Conservation (phyloP, 2,113 vertebrate species). For the Notechis scutatus region DNA sequence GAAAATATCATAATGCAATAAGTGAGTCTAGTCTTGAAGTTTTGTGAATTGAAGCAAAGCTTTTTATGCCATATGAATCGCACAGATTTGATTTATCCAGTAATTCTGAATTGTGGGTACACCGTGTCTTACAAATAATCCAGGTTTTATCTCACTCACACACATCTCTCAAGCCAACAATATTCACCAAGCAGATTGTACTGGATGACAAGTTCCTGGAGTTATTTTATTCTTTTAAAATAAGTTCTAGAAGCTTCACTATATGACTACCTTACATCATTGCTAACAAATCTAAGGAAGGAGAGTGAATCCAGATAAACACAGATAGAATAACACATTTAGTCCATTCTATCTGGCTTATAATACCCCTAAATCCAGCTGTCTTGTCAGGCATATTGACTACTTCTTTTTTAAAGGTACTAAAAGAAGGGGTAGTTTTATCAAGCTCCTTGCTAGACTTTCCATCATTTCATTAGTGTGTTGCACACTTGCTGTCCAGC, state of each 20-base stretch:
- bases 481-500: not conserved
- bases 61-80: not conserved
- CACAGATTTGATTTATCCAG: not conserved
- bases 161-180: not conserved
- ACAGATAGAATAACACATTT: constrained; percentile 2
- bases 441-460: not conserved
- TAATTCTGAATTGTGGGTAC: not conserved
- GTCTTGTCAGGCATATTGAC: not conserved
- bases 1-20: not conserved
- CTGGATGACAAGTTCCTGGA: not conserved
- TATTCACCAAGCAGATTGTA: not conserved
- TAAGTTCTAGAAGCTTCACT: constrained; percentile 3
- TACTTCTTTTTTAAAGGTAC: not conserved
- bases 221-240: not conserved
- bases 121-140: not conserved
- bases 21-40: not conserved
- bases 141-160: not conserved
- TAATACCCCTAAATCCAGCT: not conserved
- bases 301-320: not conserved
- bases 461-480: not conserved
- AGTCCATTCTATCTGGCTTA: not conserved
- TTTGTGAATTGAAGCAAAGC: not conserved
- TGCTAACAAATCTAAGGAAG: constrained; percentile 9
- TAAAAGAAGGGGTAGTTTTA: not conserved
- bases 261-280: not conserved